A percentile compares a stretch with the other conserved stretches of the same genome.
Conservation (phyloP, 1,140 invertebrate genomes). For the Heliothis subflexa region DNA sequence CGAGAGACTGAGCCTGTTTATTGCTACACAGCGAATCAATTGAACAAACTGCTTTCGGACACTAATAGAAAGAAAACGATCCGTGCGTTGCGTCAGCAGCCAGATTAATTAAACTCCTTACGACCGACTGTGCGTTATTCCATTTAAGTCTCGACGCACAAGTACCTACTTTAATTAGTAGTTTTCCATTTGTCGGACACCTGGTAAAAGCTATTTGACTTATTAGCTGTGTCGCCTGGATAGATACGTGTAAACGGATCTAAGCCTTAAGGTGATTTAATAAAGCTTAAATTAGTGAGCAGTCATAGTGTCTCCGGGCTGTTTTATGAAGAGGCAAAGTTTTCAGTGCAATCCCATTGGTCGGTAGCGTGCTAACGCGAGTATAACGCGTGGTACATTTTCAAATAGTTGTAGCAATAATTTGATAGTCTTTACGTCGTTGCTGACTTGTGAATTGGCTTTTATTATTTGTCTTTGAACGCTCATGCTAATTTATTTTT, state of each 20-base stretch:
- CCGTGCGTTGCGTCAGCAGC: slow-evolving; percentile 70
- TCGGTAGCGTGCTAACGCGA: slow-evolving; percentile 71
- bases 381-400: slow-evolving; percentile 78
- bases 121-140: slow-evolving; percentile 69
- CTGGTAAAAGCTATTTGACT: slow-evolving; percentile 81
- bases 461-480: slow-evolving; percentile 77
- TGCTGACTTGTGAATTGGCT: slow-evolving; percentile 75
- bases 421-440: slow-evolving; percentile 79
- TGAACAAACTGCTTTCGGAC: slow-evolving; percentile 78
- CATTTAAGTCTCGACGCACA: slow-evolving; percentile 74
- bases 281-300: slow-evolving; percentile 60
- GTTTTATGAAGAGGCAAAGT: slow-evolving; percentile 72
- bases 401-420: slow-evolving; percentile 80
- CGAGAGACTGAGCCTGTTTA: slow-evolving; percentile 63
- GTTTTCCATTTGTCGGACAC: slow-evolving; percentile 82
- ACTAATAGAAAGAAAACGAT: slow-evolving; percentile 81
- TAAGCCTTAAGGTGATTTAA: slow-evolving; percentile 62
- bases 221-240: slow-evolving; percentile 68
- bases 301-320: slow-evolving; percentile 33
- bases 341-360: slow-evolving; percentile 78
- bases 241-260: slow-evolving; percentile 52
- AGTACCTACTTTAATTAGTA: slow-evolving; percentile 81
- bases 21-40: slow-evolving; percentile 78
- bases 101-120: slow-evolving; percentile 83
- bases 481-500: slow-evolving; percentile 74